Conservation (phyloP, 2,797 vertebrate species). For the Molossus molossus region DNA sequence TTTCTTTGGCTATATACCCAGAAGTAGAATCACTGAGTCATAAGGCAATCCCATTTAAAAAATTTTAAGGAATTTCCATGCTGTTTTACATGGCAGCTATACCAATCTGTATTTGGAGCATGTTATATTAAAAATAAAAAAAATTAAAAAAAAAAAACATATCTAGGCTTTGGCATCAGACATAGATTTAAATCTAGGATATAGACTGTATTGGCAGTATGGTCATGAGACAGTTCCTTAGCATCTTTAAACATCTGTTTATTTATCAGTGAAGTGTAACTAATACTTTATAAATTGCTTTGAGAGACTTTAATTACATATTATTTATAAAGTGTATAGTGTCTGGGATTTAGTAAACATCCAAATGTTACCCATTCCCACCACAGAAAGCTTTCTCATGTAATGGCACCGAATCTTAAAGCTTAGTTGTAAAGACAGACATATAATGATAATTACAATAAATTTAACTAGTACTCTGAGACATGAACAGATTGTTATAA, state of each 20-base stretch:
- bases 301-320: not conserved
- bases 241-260: not conserved
- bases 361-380: not conserved
- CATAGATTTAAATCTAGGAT: not conserved
- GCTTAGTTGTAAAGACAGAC: not conserved
- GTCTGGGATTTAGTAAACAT: not conserved
- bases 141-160: not conserved
- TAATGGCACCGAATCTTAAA: constrained; percentile 33
- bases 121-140: not conserved
- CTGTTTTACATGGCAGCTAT: not conserved
- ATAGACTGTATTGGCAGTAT: not conserved
- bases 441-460: constrained; percentile 36
- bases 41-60: not conserved
- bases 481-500: not conserved
- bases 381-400: not conserved
- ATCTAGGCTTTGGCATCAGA: not conserved
- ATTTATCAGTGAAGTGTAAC: constrained; percentile 37
- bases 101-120: not conserved
- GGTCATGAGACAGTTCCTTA: not conserved
- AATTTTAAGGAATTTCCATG: not conserved
- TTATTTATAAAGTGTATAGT: not conserved
- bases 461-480: not conserved
- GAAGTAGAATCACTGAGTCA: not conserved
- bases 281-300: not conserved
- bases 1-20: not conserved